Base-by-base conservation (phyloP, 2,797 vertebrate species). In the Thunnus albacares region DNA sequence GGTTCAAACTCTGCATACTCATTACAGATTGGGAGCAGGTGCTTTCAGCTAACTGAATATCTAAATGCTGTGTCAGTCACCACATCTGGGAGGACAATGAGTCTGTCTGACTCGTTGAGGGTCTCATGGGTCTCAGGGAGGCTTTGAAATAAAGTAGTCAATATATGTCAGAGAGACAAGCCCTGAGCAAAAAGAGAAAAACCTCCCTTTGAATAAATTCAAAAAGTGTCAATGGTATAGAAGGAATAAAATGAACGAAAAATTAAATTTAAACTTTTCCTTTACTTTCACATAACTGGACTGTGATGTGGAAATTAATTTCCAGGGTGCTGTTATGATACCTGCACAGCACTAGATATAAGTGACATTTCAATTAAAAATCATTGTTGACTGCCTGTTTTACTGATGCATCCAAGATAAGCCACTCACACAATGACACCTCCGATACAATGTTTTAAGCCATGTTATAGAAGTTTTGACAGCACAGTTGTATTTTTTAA, bases 1-100 rank as follows among this genome's bases (percentile, higher is more conserved):
- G 80, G 81, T 86, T 90, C 73, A 79, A 89, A 90, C 81, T 88
- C 84, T 85, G 81, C 84, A 83, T 80, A 76, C 87, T 92, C 89
- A 93, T 94, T 94, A 91, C 81, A 80, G 77, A 76, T 65, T 41
- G 78, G 87, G 86, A 95, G 94, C 94, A 95, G 94, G 93, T 95
- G 95, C 87, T 90, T 79, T 90, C 73, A 83, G 59, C 75, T 79
- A 80, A 92, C 73, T 89, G 90, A 91, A 90, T 90, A 90, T 91
- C 90, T 81, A 80, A 90, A 88, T 89, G 85, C 89, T 52, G 72
- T 80, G 82, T 89, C 90, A 91, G 78, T 81, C 87, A 81, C 71
- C 86, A 74, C 65, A 82, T 88, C 82, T 69, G 79, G 24, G 56
- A 79, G 51, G 33, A 87, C 85, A 91, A 83, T 73, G 67, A 52